Percentiles rank a stretch among this genome's conserved stretches.
These are phyloP conservation scores for Drosophila kokeensis DNA, from an alignment of 2,888 invertebrate species.

Conservation along the genomic window DNA sequence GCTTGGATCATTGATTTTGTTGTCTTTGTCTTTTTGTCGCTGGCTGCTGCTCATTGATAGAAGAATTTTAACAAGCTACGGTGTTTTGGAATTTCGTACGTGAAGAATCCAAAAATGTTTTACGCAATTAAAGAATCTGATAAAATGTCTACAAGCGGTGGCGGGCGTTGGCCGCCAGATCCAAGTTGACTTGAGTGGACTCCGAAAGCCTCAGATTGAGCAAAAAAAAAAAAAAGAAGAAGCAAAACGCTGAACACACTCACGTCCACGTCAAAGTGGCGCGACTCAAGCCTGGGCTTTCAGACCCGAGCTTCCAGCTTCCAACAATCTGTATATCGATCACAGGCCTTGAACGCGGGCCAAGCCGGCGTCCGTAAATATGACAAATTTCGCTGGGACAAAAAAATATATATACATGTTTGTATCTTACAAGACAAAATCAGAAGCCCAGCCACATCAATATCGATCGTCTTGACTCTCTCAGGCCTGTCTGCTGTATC, in stretches of 20 bases:
- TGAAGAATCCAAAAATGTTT: conserved; percentile 81
- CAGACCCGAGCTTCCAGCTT: conserved; percentile 18
- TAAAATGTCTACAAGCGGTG: conserved; percentile 81
- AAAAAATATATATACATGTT: conserved; percentile 28
- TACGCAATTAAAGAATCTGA: conserved; percentile 81
- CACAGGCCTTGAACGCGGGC: conserved; percentile 47
- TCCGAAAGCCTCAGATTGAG: conserved; percentile 19
- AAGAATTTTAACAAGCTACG: conserved; percentile 80
- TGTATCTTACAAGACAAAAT: conserved; percentile 64
- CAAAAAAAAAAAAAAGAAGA: conserved; percentile 42
- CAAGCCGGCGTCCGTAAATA: conserved; percentile 68
- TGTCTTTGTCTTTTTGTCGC: conserved; percentile 57
- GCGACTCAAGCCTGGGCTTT: conserved; percentile 23
- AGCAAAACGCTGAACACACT: not conserved
- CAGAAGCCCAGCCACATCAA: conserved; percentile 76
- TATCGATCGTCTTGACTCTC: conserved; percentile 59
- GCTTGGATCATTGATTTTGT: conserved; percentile 45
- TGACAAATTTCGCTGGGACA: conserved; percentile 69
- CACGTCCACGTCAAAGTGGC: conserved; percentile 46
- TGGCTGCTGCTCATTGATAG: conserved; percentile 74
- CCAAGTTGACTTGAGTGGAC: conserved; percentile 8
- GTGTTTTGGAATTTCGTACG: conserved; percentile 81
- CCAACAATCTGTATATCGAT: conserved; percentile 63
- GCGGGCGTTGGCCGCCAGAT: conserved; percentile 60
- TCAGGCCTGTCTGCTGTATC: conserved; percentile 48